These are phyloP conservation scores for Oasisia sp. DNA, from an alignment of 2,888 invertebrate genomes.

Conservation along the genomic window DNA sequence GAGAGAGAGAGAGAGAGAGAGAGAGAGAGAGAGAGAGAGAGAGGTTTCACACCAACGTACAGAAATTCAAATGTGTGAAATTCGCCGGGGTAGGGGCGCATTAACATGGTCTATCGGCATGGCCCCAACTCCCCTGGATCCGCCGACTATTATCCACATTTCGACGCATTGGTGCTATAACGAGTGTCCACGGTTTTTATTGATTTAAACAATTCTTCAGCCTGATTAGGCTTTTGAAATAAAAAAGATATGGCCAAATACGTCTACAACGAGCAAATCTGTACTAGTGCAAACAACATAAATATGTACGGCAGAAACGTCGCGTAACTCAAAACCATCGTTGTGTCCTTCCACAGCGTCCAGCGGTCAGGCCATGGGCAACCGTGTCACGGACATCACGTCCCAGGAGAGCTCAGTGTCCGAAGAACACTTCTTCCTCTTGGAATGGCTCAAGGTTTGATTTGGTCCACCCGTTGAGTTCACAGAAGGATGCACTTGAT, in stretches of 20 bases:
- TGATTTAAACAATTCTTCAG: background rate
- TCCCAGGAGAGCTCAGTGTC: background rate
- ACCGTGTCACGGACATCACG: constrained; percentile 5
- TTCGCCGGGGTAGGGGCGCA: no score
- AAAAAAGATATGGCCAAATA: background rate
- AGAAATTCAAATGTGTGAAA: no score
- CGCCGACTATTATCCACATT: no score
- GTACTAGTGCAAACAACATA: background rate
- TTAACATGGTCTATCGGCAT: no score
- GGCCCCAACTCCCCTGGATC: no score
- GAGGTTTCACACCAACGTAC: no score
- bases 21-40: no score
- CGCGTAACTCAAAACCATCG: background rate
- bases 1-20: no score
- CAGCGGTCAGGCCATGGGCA: background rate
- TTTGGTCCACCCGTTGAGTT: background rate
- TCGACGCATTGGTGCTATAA: no score
- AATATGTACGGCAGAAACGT: background rate
- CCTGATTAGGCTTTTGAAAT: background rate
- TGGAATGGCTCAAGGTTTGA: background rate
- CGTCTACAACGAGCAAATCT: background rate
- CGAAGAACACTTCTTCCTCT: background rate
- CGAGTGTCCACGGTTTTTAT: no score
- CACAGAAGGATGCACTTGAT: background rate
- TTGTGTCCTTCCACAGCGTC: background rate